Evolutionary conservation across 1,140 invertebrate species (phyloP), one percentile per base, ranked within the genome.

Genomic region (Plectus sambesii): DNA sequence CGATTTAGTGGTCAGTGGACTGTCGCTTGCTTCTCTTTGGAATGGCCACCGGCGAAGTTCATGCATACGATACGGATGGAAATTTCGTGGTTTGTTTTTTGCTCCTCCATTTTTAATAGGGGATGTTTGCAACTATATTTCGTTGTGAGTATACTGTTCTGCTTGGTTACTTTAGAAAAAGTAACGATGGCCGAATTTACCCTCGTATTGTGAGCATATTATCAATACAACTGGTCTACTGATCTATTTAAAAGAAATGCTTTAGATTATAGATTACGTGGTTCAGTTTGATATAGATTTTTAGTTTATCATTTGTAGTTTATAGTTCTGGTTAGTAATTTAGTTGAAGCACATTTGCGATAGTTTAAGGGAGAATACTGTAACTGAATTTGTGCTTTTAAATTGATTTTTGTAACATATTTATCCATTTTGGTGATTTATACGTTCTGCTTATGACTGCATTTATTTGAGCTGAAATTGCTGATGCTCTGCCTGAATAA

Each of bases 1-100:
- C n/a, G n/a, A n/a, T n/a, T n/a, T n/a, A 60, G 22, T 59, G 12
- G 41, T 47, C 38, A 12, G 84, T 87, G 0, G 83, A 12, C 53
- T 15, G 26, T 19, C 27, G 46, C 26, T 48, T 42, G 9, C 37
- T 42, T 42, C 35, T 26, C 30, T 47, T 53, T 59, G 26, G 61
- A 92, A 69, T 98, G 93, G 92, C 93, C 89, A 25, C 87, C 90
- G 52, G 52, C 19, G 86, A 96, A 73, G 76, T 94, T 36, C 88
- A 97, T 73, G 71, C 90, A 1, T 98, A 93, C 74, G 90, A 97
- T 69, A 83, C 84, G 68, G 82, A 83, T 66, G 92, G 92, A 48
- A 77, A 78, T 56, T 82, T 72, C 66, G 71, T 79, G 49, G 77
- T 79, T n/a, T n/a, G n/a, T n/a, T n/a, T n/a, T n/a, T n/a, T n/a